Evolutionary conservation across 2,113 vertebrate species (phyloP).

Genomic region (Capreolus pygargus): DNA sequence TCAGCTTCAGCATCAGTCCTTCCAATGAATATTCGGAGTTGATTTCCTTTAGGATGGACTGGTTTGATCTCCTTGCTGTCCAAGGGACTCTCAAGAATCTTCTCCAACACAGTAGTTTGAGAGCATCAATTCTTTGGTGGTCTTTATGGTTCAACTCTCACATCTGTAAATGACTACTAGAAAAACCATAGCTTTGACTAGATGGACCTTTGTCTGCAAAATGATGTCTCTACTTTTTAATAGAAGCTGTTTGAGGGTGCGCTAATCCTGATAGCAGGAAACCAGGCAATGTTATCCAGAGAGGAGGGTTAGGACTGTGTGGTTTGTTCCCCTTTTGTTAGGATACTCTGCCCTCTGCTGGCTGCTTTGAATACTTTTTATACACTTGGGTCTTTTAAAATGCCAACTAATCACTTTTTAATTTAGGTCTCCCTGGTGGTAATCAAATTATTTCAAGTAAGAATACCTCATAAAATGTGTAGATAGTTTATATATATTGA

Average conservation of each 20-base stretch:
- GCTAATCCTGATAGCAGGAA: no score
- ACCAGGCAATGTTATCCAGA: rapidly evolving
- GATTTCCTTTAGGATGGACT: background rate
- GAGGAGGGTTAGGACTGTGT: rapidly evolving
- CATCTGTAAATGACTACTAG: background rate
- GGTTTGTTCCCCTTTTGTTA: background rate
- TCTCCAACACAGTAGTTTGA: background rate
- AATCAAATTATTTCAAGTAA: background rate
- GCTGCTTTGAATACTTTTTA: background rate
- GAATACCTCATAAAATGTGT: background rate
- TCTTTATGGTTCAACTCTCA: background rate
- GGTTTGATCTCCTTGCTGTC: background rate
- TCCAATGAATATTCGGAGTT: background rate
- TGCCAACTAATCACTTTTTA: background rate
- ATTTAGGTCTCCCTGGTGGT: background rate
- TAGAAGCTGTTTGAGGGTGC: background rate
- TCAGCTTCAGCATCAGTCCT: background rate
- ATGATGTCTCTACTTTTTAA: background rate
- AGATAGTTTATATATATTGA: background rate
- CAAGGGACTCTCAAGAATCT: background rate
- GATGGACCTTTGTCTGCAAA: background rate
- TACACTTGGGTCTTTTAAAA: background rate
- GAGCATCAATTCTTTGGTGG: background rate
- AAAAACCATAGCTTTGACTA: background rate
- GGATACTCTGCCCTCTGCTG: constrained; percentile 71